These are phyloP conservation scores for Diplolepis rosae DNA, from an alignment of 2,888 invertebrate genomes.

Conservation along the genomic window DNA sequence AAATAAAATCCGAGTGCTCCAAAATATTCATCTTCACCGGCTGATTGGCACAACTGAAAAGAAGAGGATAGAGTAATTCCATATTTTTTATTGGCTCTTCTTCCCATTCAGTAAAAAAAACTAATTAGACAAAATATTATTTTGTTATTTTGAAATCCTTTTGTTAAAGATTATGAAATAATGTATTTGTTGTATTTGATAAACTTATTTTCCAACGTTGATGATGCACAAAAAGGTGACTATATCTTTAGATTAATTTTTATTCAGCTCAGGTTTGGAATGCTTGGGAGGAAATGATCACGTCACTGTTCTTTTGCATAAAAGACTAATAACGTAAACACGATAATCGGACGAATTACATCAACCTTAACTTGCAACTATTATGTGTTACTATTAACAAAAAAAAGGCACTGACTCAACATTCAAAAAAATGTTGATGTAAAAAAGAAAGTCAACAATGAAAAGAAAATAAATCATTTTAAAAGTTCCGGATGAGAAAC, in stretches of 20 bases:
- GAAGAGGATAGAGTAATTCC: not conserved
- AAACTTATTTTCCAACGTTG: too few relatives aligned
- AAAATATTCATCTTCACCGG: too few relatives aligned
- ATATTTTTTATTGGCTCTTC: not conserved
- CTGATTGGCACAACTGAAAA: not conserved
- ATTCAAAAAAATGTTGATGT: not conserved
- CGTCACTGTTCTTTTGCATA: conserved; percentile 19
- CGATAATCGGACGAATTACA: not conserved
- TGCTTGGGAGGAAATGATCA: conserved; percentile 13
- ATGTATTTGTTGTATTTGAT: too few relatives aligned
- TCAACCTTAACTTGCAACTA: not conserved
- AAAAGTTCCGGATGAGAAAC: not conserved
- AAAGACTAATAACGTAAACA: not conserved
- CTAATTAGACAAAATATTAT: too few relatives aligned
- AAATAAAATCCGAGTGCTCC: too few relatives aligned
- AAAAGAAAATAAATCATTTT: not conserved
- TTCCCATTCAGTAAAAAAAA: too few relatives aligned
- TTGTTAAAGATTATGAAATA: too few relatives aligned
- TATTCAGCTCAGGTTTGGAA: not conserved
- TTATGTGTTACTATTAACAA: not conserved
- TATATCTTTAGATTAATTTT: too few relatives aligned
- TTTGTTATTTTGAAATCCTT: too few relatives aligned
- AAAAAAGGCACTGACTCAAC: not conserved
- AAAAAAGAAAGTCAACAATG: not conserved
- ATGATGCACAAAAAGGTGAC: too few relatives aligned